Conservation (phyloP, 2,888 invertebrate genomes). For the Formica aserva region DNA sequence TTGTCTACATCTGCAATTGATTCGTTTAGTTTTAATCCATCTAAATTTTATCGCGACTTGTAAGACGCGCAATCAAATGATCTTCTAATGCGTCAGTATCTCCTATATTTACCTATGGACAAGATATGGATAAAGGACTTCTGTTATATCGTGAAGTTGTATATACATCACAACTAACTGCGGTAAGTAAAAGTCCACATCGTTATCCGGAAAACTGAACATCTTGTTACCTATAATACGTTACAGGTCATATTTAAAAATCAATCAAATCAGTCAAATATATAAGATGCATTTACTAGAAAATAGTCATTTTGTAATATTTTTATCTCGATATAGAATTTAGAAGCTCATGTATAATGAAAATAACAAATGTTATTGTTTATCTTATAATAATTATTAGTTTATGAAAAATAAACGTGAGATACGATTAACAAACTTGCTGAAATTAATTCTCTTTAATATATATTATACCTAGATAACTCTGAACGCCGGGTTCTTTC, state of each 20-base stretch:
- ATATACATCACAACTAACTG: slow-evolving; percentile 99
- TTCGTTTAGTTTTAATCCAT: slow-evolving; percentile 4
- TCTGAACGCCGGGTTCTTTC: slow-evolving; percentile 98
- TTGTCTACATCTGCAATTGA: slow-evolving; percentile 91
- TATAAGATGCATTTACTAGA: not conserved
- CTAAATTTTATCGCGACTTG: not conserved
- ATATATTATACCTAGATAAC: slow-evolving; percentile 92
- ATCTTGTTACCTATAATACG: slow-evolving; percentile 93
- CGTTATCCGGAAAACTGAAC: slow-evolving; percentile 96
- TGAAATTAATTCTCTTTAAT: not conserved
- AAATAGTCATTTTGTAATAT: not conserved
- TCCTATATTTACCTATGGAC: slow-evolving; percentile 87
- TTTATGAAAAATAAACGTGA: not conserved
- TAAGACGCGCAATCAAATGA: not conserved
- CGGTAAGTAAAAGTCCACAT: slow-evolving; percentile 99
- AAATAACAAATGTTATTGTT: not conserved
- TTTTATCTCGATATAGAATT: not conserved
- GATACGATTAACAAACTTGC: not conserved
- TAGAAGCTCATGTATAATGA: not conserved
- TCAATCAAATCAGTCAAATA: not conserved
- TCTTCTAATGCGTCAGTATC: not conserved
- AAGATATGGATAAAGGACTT: slow-evolving; percentile 88
- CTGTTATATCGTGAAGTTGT: slow-evolving; percentile 98
- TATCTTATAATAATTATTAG: not conserved
- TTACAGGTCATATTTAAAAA: slow-evolving; percentile 26